Evolutionary conservation across 2,797 vertebrate genomes (phyloP).

Genomic region (Halcyon badia): DNA sequence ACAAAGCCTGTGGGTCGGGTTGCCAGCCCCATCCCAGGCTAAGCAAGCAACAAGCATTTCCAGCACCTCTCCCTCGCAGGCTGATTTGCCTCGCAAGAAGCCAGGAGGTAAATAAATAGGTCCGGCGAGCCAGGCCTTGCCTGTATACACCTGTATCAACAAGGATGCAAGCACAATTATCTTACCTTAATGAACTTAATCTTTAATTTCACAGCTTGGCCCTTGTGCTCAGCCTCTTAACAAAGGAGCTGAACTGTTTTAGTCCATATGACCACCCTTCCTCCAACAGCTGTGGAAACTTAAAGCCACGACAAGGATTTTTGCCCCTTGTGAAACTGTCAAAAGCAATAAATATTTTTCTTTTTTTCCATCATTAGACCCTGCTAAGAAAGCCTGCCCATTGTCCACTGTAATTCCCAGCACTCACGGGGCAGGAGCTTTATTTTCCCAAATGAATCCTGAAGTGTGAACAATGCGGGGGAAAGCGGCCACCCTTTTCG

Average conservation of each 20-base stretch:
- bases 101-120: conserved; percentile 60
- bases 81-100: conserved; percentile 28
- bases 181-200: conserved; percentile 92
- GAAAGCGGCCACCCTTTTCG: conserved; percentile 82
- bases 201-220: conserved; percentile 91
- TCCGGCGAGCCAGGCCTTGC: conserved; percentile 34
- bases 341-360: conserved; percentile 92
- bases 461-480: conserved; percentile 88
- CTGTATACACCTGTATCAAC: conserved; percentile 83
- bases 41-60: conserved; percentile 49
- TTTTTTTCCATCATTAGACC: conserved; percentile 91
- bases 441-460: conserved; percentile 90
- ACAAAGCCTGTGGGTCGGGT: background rate
- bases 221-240: conserved; percentile 85
- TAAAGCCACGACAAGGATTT: conserved; percentile 86
- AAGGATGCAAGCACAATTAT: conserved; percentile 83
- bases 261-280: conserved; percentile 81
- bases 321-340: conserved; percentile 89
- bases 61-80: background rate
- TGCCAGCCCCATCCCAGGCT: background rate
- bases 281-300: conserved; percentile 86
- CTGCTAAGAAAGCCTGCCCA: conserved; percentile 85
- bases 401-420: conserved; percentile 91
- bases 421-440: conserved; percentile 84
- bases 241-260: conserved; percentile 84